Percentiles rank a stretch among this genome's conserved stretches.
Conservation (phyloP, 35 echinoderm and acorn worm species). For the Lytechinus variegatus region DNA sequence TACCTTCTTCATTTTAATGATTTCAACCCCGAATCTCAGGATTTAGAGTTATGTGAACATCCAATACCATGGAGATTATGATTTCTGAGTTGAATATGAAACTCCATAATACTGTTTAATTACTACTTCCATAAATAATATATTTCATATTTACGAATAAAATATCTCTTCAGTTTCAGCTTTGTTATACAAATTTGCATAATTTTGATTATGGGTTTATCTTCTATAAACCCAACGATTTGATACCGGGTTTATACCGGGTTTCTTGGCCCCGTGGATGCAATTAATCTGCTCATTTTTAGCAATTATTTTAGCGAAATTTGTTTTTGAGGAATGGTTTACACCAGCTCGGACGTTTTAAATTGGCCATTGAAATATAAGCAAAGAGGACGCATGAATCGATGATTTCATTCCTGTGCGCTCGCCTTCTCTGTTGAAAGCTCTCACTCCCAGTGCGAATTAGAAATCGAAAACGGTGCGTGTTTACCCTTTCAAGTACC, state of each 20-base stretch:
- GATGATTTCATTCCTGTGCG: not conserved
- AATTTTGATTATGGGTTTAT: too few relatives aligned
- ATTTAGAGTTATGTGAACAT: too few relatives aligned
- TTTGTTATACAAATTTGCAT: too few relatives aligned
- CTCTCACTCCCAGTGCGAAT: not conserved
- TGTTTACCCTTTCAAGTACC: conserved; percentile 11
- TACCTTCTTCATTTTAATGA: too few relatives aligned
- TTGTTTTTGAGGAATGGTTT: not conserved
- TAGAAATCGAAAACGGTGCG: not conserved
- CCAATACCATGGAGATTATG: too few relatives aligned
- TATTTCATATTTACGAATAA: too few relatives aligned
- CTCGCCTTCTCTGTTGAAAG: not conserved
- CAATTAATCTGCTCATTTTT: not conserved
- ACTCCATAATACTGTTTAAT: too few relatives aligned
- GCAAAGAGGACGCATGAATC: not conserved
- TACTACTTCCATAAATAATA: too few relatives aligned
- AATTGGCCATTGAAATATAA: not conserved
- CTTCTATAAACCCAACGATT: not conserved
- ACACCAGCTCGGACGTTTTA: not conserved
- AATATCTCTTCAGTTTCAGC: too few relatives aligned
- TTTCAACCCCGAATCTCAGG: too few relatives aligned
- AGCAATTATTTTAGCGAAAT: not conserved
- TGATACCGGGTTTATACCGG: not conserved
- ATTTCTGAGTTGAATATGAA: too few relatives aligned
- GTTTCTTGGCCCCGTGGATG: not conserved